These are phyloP conservation scores for Notolepis coatsorum DNA, from an alignment of 2,797 vertebrate genomes.

Conservation along the genomic window DNA sequence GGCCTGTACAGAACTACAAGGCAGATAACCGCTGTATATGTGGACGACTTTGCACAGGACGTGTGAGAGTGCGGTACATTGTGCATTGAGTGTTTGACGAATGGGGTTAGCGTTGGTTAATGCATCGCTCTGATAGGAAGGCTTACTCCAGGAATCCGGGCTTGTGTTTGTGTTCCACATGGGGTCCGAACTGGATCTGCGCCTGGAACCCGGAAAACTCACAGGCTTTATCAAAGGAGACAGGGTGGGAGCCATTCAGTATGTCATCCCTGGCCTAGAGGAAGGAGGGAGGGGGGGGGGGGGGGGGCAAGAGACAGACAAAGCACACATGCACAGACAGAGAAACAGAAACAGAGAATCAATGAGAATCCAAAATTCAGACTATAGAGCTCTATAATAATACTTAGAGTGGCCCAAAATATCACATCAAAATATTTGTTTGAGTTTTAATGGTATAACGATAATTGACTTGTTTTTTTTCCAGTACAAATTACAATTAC, in stretches of 20 bases:
- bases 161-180: constrained; percentile 98
- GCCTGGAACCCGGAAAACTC: constrained; percentile 98
- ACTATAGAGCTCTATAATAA: constrained; percentile 28
- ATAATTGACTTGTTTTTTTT: no score
- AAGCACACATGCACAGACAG: constrained; percentile 14
- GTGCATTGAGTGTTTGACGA: neutral
- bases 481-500: no score
- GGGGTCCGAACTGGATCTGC: constrained; percentile 98
- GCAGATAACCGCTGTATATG: constrained; percentile 31
- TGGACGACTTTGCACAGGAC: constrained; percentile 32
- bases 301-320: constrained; percentile 26
- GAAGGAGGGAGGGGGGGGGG: constrained; percentile 45
- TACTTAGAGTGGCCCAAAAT: no score
- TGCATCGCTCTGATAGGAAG: constrained; percentile 28
- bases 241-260: constrained; percentile 97
- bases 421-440: no score
- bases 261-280: constrained; percentile 96
- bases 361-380: constrained; percentile 37
- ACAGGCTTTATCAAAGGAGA: constrained; percentile 98
- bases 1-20: constrained; percentile 29
- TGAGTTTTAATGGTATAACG: no score
- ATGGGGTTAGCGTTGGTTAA: constrained; percentile 2
- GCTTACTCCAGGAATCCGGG: constrained; percentile 98
- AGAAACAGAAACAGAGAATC: constrained; percentile 31
- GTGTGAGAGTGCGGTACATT: constrained; percentile 6